Evolutionary conservation across 2,888 invertebrate species (phyloP), one percentile per base, ranked within the genome.

Genomic region (Bembecia ichneumoniformis): DNA sequence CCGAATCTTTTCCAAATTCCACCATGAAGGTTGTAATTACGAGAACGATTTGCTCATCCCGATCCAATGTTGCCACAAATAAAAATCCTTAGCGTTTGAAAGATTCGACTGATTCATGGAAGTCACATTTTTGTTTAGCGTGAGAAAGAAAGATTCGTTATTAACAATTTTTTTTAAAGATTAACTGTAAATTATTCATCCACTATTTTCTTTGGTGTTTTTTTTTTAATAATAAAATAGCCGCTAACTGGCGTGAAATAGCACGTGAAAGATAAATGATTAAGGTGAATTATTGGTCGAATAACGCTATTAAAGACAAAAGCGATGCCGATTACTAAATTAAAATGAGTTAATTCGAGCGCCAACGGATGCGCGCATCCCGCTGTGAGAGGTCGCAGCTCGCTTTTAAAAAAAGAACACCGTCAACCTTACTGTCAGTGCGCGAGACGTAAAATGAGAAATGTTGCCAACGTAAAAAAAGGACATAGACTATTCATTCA

Each of bases 351-450:
- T 81, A 77, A 78, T 79, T 77, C 67, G 73, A 74, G 66, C 71
- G 65, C 64, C 75, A 77, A 80, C 86, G 82, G 86, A 80, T 82
- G 84, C 83, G 62, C 63, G 68, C 64, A 59, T 64, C 83, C 82
- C 74, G 81, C 84, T 75, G 82, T 62, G 83, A 73, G 55, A 64
- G 81, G 79, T 83, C 84, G 82, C 82, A 71, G 65, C 28, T 28
- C 28, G 28, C 28, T 28, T 76, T 79, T 58, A 69, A 77, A 82
- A 77, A 64, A 46, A 48, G 51, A 82, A 75, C 73, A 64, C 71
- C 78, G 82, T 80, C 82, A 78, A 76, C 76, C 56, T 58, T 72
- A 71, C 82, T 83, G 82, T 83, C 86, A 82, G 82, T 78, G 69
- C 70, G 66, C 66, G 62, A 64, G 76, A 74, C 74, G 71, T 70